These are phyloP conservation scores for Oxyruncus cristatus DNA, from an alignment of 2,113 vertebrate genomes.

Conservation along the genomic window DNA sequence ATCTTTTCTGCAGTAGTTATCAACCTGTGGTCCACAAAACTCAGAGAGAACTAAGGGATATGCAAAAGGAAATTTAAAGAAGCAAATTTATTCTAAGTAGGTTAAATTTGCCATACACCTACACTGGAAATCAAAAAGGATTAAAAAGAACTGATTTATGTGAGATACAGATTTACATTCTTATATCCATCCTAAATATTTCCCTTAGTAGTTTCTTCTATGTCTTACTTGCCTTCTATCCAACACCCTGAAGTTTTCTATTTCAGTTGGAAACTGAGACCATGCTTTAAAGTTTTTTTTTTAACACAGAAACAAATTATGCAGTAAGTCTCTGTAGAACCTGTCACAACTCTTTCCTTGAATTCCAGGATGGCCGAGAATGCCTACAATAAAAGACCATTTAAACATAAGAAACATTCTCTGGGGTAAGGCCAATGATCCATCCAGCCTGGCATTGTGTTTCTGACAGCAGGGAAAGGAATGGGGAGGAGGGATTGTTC, in stretches of 20 bases:
- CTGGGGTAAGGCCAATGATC: background rate
- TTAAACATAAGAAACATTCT: background rate
- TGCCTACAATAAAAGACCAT: background rate
- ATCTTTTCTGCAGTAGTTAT: background rate
- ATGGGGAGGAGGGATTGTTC: background rate
- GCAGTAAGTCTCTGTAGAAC: background rate
- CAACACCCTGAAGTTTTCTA: background rate
- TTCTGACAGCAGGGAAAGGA: background rate
- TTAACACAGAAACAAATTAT: background rate
- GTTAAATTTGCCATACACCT: constrained; percentile 7
- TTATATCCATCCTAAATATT: background rate
- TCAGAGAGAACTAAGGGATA: background rate
- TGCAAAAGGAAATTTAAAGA: background rate
- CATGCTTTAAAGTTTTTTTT: background rate
- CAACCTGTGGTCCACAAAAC: background rate
- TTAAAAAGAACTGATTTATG: background rate
- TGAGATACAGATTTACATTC: background rate
- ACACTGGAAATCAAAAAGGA: background rate
- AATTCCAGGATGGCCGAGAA: background rate
- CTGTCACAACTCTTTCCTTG: background rate
- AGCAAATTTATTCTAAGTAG: background rate
- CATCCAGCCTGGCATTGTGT: background rate
- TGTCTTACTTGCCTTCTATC: background rate
- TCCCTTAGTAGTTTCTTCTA: background rate
- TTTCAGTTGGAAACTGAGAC: background rate